phyloP scores from a whole-genome alignment of 2,113 vertebrate species.

The Tychaedon coryphoeus region DNA sequence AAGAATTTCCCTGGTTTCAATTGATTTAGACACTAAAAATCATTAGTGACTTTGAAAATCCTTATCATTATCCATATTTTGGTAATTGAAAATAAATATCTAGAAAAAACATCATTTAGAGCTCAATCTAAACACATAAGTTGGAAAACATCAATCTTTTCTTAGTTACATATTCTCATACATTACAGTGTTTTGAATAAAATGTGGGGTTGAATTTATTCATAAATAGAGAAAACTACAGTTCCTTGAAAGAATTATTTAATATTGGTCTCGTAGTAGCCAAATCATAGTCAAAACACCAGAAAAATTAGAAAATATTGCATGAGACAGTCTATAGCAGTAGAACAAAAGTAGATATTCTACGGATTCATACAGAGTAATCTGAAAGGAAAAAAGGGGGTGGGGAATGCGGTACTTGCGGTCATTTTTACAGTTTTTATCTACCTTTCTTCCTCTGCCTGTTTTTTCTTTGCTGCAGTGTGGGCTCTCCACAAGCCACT shows the following conservation, averaged over 20 bases:
- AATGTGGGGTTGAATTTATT: neutral
- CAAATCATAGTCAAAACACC: neutral
- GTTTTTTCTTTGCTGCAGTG: fast-evolving
- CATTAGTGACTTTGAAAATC: neutral
- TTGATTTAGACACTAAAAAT: neutral
- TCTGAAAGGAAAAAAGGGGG: neutral
- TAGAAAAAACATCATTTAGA: neutral
- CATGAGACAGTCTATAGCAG: neutral
- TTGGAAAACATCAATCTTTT: neutral
- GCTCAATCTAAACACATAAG: neutral
- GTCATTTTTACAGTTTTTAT: neutral
- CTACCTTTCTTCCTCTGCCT: neutral
- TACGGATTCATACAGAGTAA: neutral
- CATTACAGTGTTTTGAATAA: neutral
- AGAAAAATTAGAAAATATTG: neutral
- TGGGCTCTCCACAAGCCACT: neutral
- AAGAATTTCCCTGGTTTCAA: neutral
- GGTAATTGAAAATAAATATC: neutral
- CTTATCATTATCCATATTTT: neutral
- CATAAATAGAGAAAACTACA: neutral
- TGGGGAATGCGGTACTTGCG: fast-evolving
- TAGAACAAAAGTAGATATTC: neutral
- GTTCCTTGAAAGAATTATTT: neutral
- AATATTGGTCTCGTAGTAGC: neutral
- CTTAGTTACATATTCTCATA: neutral